Base-by-base conservation (phyloP, 2,888 invertebrate genomes). In the Mimumesa dahlbomi region DNA sequence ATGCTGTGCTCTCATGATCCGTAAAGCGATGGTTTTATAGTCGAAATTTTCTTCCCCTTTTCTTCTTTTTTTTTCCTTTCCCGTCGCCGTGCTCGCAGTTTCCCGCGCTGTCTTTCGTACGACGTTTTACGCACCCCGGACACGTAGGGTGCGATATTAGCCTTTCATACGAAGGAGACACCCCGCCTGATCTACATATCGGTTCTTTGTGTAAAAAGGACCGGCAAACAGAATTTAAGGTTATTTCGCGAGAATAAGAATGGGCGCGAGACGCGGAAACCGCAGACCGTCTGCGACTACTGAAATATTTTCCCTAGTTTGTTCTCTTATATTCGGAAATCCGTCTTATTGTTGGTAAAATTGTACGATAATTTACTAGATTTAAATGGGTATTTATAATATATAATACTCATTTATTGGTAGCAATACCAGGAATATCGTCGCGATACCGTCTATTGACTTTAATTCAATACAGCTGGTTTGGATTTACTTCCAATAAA, bases 151-250 rank as follows among this genome's bases (percentile, higher is more conserved):
- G 76, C 85, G 85, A 87, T 88, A 89, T 89, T 89, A 89, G 89
- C 85, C 86, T 88, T 88, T 89, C 85, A 87, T 87, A 86, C 84
- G 82, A 79, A 81, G 81, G 77, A 67, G 66, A 75, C 78, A 75
- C 80, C 78, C 82, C 57, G 78, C 77, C 54, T 82, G 83, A 82
- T 86, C 88, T 87, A 86, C 89, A 88, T 88, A 88, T 88, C 87
- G 86, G 83, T 83, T 82, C 87, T 89, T 89, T 89, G 88, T 89
- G 87, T 85, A 84, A 84, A 86, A 87, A 88, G 87, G 88, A 88
- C 86, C 85, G 79, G 81, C 88, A 88, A 89, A 89, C 88, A 88
- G 85, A 87, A 88, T 89, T 89, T 88, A 83, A 85, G 87, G 84
- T 85, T 88, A 87, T 85, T 87, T 86, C 84, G 85, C 79, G 75